Percentiles rank a stretch among this genome's conserved stretches.
phyloP scores from a whole-genome alignment of 2,797 vertebrate species.

The Chelonia mydas region DNA sequence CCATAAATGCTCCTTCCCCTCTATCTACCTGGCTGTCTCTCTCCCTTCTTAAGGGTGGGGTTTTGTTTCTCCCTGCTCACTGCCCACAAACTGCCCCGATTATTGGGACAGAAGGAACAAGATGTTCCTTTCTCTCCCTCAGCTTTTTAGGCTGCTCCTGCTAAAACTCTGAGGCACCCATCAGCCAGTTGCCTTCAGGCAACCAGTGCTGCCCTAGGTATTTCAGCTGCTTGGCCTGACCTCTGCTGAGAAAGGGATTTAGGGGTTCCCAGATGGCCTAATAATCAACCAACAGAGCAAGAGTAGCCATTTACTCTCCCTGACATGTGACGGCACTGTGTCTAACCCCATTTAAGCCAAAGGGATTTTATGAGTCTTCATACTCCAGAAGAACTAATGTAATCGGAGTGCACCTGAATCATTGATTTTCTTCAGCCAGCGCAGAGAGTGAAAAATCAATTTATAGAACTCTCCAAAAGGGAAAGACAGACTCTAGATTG shows the following conservation, averaged over 20 bases:
- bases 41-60: neutral
- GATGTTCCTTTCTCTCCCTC: neutral
- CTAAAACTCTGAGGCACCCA: neutral
- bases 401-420: neutral
- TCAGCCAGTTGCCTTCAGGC: neutral
- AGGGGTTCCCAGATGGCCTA: neutral
- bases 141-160: neutral
- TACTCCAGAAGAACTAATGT: fast-evolving
- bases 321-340: neutral
- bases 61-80: neutral
- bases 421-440: neutral
- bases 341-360: neutral
- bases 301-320: neutral
- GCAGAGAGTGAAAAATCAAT: neutral
- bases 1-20: neutral
- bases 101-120: neutral
- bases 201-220: neutral
- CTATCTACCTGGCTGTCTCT: neutral
- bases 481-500: constrained; percentile 44
- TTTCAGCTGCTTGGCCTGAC: neutral
- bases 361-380: neutral
- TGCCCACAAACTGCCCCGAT: neutral
- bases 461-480: neutral
- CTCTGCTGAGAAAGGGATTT: fast-evolving
- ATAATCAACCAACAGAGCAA: neutral